Percentiles rank a stretch among this genome's conserved stretches.
Conservation (phyloP, 2,797 vertebrate species). For the Hafferia zeledoni region DNA sequence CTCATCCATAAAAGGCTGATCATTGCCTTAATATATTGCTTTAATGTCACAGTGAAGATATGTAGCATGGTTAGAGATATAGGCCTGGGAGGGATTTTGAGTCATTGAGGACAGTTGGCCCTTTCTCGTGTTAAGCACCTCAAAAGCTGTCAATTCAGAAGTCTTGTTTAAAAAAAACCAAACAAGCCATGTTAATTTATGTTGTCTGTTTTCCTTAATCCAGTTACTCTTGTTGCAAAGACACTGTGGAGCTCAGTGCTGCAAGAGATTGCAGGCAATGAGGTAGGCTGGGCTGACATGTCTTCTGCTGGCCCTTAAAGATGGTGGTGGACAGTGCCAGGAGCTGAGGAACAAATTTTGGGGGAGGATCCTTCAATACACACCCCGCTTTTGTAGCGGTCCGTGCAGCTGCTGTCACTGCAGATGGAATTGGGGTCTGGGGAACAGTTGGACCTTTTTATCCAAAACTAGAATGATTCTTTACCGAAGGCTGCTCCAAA, state of each 20-base stretch:
- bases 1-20: background rate
- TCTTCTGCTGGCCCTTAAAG: background rate
- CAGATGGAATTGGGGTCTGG: background rate
- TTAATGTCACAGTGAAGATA: background rate
- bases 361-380: background rate
- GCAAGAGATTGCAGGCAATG: background rate
- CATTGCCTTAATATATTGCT: background rate
- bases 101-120: background rate
- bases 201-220: background rate
- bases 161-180: background rate
- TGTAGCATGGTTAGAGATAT: accelerated
- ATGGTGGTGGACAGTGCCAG: background rate
- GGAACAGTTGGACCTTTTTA: background rate
- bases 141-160: background rate
- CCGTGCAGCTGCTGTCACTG: accelerated
- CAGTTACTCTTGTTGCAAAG: background rate
- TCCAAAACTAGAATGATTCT: background rate
- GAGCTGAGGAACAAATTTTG: background rate
- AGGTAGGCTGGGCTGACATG: background rate
- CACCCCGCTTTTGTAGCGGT: background rate
- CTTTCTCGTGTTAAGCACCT: background rate
- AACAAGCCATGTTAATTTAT: background rate
- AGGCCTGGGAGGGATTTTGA: background rate
- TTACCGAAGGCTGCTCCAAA: background rate
- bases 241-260: background rate